phyloP scores from a whole-genome alignment of 2,888 invertebrate species.

The Octonoba sinensis region DNA sequence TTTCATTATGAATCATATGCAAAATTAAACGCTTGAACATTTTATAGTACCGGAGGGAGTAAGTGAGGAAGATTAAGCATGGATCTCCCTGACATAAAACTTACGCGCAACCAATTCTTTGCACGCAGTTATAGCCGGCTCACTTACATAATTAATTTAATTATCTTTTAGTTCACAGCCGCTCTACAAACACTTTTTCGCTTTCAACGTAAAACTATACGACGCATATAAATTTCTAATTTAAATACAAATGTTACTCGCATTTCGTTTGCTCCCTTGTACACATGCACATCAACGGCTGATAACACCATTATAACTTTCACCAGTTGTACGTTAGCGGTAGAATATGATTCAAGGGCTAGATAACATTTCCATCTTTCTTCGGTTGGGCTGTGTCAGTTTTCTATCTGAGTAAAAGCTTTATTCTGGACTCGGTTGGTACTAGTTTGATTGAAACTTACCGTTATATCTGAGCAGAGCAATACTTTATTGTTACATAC shows the following conservation, averaged over 20 bases:
- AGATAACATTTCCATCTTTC: no score
- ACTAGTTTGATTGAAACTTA: no score
- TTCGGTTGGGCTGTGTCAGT: no score
- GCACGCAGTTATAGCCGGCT: not conserved
- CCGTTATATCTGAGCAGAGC: no score
- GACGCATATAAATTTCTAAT: slow-evolving; percentile 3
- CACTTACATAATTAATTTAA: slow-evolving; percentile 17
- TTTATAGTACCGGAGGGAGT: slow-evolving; percentile 16
- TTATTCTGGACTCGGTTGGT: no score
- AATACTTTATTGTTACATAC: no score
- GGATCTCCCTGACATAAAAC: slow-evolving; percentile 7
- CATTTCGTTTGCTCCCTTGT: not conserved
- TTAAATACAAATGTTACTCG: slow-evolving; percentile 1
- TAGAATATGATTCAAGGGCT: no score
- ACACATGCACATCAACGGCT: no score
- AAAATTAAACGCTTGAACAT: slow-evolving; percentile 10
- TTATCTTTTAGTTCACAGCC: slow-evolving; percentile 3
- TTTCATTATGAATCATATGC: slow-evolving; percentile 15
- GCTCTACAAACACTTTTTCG: slow-evolving; percentile 1
- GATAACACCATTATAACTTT: no score
- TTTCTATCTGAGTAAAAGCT: no score
- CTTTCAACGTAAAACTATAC: slow-evolving; percentile 4
- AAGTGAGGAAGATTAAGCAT: slow-evolving; percentile 13
- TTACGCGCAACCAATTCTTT: slow-evolving; percentile 10
- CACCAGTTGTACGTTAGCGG: no score